Evolutionary conservation across 1,140 invertebrate species (phyloP).

Genomic region (Cataglyphis hispanica): DNA sequence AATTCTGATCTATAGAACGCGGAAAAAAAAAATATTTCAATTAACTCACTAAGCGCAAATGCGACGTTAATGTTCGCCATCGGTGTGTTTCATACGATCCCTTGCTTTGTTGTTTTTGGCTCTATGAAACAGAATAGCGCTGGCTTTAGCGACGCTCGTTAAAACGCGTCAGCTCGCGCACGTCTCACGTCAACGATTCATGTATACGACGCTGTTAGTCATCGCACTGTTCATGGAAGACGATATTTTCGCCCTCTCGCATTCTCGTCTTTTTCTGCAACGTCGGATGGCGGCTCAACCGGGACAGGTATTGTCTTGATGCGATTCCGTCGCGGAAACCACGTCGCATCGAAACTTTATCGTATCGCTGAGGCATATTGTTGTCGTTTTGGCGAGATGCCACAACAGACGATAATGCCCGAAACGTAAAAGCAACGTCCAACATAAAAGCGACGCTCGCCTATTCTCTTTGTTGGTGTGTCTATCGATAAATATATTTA

Average conservation of each 20-base stretch:
- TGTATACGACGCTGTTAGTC: slow-evolving; percentile 41
- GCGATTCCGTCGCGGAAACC: slow-evolving; percentile 24
- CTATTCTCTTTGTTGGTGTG: background rate
- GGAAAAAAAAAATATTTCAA: slow-evolving; percentile 53
- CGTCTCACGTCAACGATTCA: slow-evolving; percentile 53
- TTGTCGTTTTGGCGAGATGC: background rate
- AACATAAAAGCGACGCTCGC: background rate
- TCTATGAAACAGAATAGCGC: slow-evolving; percentile 52
- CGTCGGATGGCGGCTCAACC: slow-evolving; percentile 20
- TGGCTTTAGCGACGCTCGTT: slow-evolving; percentile 59
- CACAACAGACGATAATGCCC: slow-evolving; percentile 27
- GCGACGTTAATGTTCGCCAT: slow-evolving; percentile 34
- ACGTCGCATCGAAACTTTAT: slow-evolving; percentile 39
- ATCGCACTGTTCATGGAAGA: slow-evolving; percentile 37
- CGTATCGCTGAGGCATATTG: background rate
- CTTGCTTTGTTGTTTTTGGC: slow-evolving; percentile 57
- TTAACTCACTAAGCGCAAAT: slow-evolving; percentile 39
- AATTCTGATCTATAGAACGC: background rate
- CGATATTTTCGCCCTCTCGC: slow-evolving; percentile 49
- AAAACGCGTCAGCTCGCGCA: slow-evolving; percentile 52
- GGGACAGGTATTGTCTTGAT: slow-evolving; percentile 50
- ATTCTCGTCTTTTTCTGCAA: slow-evolving; percentile 47
- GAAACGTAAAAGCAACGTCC: background rate
- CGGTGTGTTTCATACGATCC: slow-evolving; percentile 49
- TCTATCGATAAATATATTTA: background rate